Percentiles rank a stretch among this genome's conserved stretches.
phyloP scores from a whole-genome alignment of 2,113 vertebrate genomes.

The Ciconia maguari region DNA sequence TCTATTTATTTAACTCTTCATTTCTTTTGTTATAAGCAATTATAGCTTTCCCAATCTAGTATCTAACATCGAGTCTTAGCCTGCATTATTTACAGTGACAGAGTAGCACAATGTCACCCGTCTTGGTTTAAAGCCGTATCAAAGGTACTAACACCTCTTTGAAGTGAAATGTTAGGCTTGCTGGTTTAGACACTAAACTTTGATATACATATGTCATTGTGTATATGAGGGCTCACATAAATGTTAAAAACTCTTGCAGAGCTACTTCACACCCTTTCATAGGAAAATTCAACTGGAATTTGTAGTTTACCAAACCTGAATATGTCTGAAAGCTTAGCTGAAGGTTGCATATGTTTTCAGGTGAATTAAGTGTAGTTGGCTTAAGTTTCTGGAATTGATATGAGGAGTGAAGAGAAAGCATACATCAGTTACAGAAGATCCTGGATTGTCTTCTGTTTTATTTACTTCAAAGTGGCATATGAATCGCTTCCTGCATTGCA shows the following conservation, averaged over 20 bases:
- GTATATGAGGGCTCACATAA: not conserved
- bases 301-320: not conserved
- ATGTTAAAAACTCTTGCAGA: not conserved
- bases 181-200: not conserved
- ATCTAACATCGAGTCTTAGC: not conserved
- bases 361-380: not conserved
- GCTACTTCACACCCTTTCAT: not conserved
- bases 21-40: not conserved
- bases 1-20: not conserved
- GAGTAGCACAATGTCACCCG: not conserved
- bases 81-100: not conserved
- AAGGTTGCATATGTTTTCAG: not conserved
- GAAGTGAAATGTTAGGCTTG: not conserved
- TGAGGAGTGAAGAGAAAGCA: not conserved
- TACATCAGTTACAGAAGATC: not conserved
- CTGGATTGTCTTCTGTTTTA: not conserved
- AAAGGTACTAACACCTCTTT: not conserved
- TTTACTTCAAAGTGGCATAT: not conserved
- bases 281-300: not conserved
- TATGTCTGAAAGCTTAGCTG: not conserved
- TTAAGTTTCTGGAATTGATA: not conserved
- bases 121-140: not conserved
- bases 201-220: not conserved
- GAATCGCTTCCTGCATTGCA: not conserved
- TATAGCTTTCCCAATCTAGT: not conserved